Base-by-base conservation (phyloP, 2,888 invertebrate species). In the Epinotia brunnichana region DNA sequence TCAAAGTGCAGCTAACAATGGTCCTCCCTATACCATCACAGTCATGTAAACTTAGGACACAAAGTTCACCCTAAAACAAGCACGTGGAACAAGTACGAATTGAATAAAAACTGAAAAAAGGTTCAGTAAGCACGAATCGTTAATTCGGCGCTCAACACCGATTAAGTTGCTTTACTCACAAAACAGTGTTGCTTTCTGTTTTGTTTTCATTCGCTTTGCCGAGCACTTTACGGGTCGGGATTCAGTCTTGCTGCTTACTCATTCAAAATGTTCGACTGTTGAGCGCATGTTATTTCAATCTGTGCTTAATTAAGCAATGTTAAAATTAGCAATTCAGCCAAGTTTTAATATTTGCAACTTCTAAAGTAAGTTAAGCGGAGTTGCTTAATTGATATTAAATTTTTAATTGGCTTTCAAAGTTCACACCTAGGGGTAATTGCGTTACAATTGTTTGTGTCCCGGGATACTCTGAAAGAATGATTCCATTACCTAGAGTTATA, bases 31-130 rank as follows among this genome's bases (percentile, higher is more conserved):
- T 61, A n/a, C n/a, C n/a, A n/a, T n/a, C n/a, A n/a, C n/a, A 60
- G 44, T 19, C n/a, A 5, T n/a, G 5, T 13, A 44, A 59, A 59
- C 35, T 19, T 15, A 44, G 21, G n/a, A 60, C 19, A 48, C 17
- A 62, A 48, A n/a, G 19, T 29, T 9, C 60, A n/a, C 35, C 35
- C 1, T 17, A 63, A 63, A 63, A 63, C 62, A 63, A 62, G 44
- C 44, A 35, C 19, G 11, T 53, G 51, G 35, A 29, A 81, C 78
- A 81, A 81, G 77, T 81, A 80, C 77, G 77, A 78, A 82, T 80
- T 77, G 82, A 81, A 83, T 78, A 83, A 83, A n/a, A 80, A 76
- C 79, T 80, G 77, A 78, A 80, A 83, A 79, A 78, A 80, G 74
- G 75, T 77, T 78, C 77, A 80, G 77, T 80, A 79, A 73, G 74